Base-by-base conservation (phyloP, 2,797 vertebrate genomes). In the Rachycentron canadum region DNA sequence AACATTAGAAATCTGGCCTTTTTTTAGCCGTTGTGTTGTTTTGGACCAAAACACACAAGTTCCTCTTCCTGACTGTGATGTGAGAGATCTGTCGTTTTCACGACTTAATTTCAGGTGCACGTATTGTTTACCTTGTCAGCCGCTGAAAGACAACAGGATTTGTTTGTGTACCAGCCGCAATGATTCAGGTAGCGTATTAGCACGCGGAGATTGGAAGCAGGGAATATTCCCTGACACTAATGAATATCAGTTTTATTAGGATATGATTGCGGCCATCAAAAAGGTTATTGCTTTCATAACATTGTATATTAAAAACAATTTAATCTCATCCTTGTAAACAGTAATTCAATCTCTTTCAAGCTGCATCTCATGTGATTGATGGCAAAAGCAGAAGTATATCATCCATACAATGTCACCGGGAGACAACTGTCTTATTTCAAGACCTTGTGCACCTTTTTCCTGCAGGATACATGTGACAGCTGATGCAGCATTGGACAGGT, bases 271-370 rank as follows among this genome's bases (percentile, higher is more conserved):
- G 62, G 91, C 91, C 86, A 91, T 92, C 86, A 85, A 85, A 93
- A 91, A 91, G 92, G 92, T 93, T 93, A 94, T 94, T 93, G 93
- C 92, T 93, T 94, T 94, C 91, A 93, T 93, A 93, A 93, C 90
- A 93, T 93, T 93, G 91, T 91, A 86, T 93, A 93, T 93, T 93
- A 93, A 92, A 93, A 93, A 93, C 90, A 90, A 91, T 93, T 93
- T 93, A 92, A 93, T 94, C 89, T 88, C 86, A 83, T 91, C 92
- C 91, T 89, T 93, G 92, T 93, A 92, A 91, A 93, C 90, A 89
- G 91, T 93, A 92, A 94, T 94, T 89, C 86, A 89, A 93, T 93
- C 86, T 69, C 85, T 83, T 88, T 86, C 82, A 50, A 76, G 80
- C 68, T 68, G 76, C 69, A 86, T 87, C 73, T 76, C 52, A 17